A percentile compares a stretch with the other conserved stretches of the same genome.
Conservation (phyloP, 2,888 invertebrate genomes). For the Caenorhabditis panamensis region DNA sequence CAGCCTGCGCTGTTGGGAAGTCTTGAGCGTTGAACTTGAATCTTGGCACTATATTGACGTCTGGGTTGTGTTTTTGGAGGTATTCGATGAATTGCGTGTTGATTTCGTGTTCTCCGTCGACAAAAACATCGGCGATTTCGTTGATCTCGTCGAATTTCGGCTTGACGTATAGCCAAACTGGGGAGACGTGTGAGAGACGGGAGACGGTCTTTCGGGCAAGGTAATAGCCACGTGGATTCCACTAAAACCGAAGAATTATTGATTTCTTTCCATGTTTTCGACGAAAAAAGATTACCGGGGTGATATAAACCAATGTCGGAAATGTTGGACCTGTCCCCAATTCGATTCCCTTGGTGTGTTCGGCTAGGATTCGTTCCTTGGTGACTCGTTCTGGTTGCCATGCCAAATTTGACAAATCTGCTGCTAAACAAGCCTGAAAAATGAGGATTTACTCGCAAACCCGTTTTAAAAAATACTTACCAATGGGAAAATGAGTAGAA, state of each 20-base stretch:
- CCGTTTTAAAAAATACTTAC: too few relatives aligned
- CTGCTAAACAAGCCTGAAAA: too few relatives aligned
- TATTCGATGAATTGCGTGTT: constrained; percentile 70
- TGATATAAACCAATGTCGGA: constrained; percentile 3
- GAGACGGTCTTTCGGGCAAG: constrained; percentile 90
- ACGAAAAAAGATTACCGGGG: neutral
- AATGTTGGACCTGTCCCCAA: neutral
- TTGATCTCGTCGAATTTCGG: neutral
- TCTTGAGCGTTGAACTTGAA: constrained; percentile 88
- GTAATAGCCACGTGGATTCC: constrained; percentile 95
- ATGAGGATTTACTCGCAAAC: too few relatives aligned
- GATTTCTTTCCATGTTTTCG: neutral
- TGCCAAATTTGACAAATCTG: neutral
- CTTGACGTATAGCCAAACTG: constrained; percentile 90
- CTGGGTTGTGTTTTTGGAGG: constrained; percentile 67
- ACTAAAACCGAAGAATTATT: constrained; percentile 85
- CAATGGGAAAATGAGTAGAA: too few relatives aligned
- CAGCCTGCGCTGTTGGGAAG: constrained; percentile 88
- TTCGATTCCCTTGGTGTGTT: constrained; percentile 11
- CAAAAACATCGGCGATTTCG: neutral
- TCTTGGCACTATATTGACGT: constrained; percentile 86
- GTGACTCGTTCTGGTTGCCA: constrained; percentile 16
- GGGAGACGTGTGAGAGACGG: constrained; percentile 92
- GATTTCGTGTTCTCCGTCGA: constrained; percentile 3
- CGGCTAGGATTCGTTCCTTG: constrained; percentile 17